phyloP scores from a whole-genome alignment of 2,888 invertebrate genomes.

The Melinaea menophilus region DNA sequence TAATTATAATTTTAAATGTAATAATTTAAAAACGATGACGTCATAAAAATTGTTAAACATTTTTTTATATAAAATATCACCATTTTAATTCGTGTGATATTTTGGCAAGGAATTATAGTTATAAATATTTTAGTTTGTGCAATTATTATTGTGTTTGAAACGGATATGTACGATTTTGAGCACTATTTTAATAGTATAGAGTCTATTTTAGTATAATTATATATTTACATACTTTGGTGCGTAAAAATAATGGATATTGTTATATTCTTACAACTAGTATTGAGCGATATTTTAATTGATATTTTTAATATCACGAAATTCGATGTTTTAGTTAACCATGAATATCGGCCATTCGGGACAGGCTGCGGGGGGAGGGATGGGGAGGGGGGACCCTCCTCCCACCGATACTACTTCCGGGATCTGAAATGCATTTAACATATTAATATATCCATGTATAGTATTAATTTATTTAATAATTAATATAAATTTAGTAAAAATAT shows the following conservation, averaged over 20 bases:
- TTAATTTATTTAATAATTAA: too few species aligned
- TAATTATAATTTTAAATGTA: conserved; percentile 7
- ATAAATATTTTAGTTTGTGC: too few species aligned
- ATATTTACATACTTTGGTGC: conserved; percentile 12
- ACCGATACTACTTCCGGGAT: conserved; percentile 70
- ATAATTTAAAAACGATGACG: neutral
- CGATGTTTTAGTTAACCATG: conserved; percentile 59
- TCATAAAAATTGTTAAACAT: too few species aligned
- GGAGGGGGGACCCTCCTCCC: conserved; percentile 68
- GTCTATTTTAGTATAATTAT: neutral
- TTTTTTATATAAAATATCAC: too few species aligned
- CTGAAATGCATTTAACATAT: conserved; percentile 39
- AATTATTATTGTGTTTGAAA: too few species aligned
- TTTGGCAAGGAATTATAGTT: neutral
- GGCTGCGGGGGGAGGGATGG: conserved; percentile 66
- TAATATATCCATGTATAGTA: too few species aligned
- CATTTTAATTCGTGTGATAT: too few species aligned
- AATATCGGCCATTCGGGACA: conserved; percentile 72
- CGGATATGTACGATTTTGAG: conserved; percentile 14
- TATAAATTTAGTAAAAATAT: too few species aligned
- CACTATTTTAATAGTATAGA: conserved; percentile 11
- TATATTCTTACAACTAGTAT: conserved; percentile 6
- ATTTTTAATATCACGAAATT: conserved; percentile 2
- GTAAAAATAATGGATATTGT: conserved; percentile 4
- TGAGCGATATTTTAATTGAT: conserved; percentile 12